phyloP scores from a whole-genome alignment of 2,888 invertebrate species.

The Chloromyia formosa region DNA sequence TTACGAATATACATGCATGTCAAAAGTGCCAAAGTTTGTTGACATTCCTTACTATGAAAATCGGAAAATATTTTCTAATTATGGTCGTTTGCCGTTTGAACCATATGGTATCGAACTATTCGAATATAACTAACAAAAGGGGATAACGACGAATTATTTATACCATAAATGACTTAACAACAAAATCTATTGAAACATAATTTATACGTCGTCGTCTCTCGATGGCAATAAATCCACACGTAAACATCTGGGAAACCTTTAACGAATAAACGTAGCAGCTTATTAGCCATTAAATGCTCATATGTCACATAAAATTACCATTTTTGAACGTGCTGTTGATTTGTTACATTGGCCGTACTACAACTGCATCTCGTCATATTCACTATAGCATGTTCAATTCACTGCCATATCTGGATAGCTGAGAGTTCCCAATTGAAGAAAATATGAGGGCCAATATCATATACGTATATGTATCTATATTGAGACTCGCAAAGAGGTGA shows the following conservation, averaged over 20 bases:
- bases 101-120: not conserved
- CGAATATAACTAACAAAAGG: not conserved
- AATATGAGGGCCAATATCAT: not conserved
- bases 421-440: not conserved
- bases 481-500: too few species aligned
- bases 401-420: not conserved
- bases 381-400: slow-evolving; percentile 3
- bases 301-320: slow-evolving; percentile 22
- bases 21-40: too few species aligned
- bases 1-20: too few species aligned
- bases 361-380: too few species aligned
- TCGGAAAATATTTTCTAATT: too few species aligned
- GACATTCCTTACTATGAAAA: too few species aligned
- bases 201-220: too few species aligned
- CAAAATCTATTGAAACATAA: too few species aligned
- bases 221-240: not conserved
- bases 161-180: not conserved
- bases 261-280: slow-evolving; percentile 2
- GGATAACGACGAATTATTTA: not conserved
- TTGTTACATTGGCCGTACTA: slow-evolving; percentile 3
- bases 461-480: too few species aligned
- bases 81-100: not conserved
- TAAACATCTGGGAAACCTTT: not conserved
- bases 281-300: slow-evolving; percentile 6
- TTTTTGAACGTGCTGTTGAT: slow-evolving; percentile 15